Conservation (phyloP, 2,113 vertebrate species). For the cattle (Bos taurus) region DNA sequence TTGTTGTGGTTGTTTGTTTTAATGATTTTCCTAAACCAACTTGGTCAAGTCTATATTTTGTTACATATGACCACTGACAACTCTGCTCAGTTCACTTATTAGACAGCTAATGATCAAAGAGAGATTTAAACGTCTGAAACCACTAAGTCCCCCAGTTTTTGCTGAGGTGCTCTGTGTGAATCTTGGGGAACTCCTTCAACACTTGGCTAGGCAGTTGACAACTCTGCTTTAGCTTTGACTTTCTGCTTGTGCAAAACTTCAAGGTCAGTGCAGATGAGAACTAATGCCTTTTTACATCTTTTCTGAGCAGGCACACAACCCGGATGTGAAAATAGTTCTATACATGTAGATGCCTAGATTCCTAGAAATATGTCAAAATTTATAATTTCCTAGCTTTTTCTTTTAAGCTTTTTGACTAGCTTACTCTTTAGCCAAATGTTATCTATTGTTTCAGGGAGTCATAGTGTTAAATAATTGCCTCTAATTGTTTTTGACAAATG, state of each 20-base stretch:
- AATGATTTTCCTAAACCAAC: neutral
- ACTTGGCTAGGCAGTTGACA: neutral
- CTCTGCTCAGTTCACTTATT: neutral
- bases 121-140: neutral
- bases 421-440: neutral
- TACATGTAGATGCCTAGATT: neutral
- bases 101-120: neutral
- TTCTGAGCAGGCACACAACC: neutral
- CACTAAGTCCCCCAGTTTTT: neutral
- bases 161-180: neutral
- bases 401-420: neutral
- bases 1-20: neutral
- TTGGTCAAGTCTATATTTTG: neutral
- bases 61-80: neutral
- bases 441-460: neutral
- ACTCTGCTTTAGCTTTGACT: neutral
- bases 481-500: neutral
- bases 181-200: neutral
- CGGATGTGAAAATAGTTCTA: neutral
- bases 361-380: neutral
- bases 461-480: neutral
- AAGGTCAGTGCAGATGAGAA: neutral
- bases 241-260: neutral
- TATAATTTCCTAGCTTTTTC: neutral
- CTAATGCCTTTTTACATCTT: neutral